These are phyloP conservation scores for Plecturocebus donacophilus DNA, from an alignment of 2,113 vertebrate genomes.

Conservation along the genomic window DNA sequence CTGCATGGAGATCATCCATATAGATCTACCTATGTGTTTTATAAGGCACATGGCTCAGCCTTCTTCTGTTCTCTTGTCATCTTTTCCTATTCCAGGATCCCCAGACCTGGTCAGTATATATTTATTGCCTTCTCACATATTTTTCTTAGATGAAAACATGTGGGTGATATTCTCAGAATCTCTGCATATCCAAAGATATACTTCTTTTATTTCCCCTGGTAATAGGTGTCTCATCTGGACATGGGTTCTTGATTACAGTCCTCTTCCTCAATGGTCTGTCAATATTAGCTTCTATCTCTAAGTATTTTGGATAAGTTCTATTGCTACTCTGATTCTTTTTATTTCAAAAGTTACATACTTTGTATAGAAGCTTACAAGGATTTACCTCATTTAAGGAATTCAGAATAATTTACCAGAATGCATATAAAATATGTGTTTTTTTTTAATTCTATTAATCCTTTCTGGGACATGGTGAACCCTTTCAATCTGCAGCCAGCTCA, in stretches of 20 bases:
- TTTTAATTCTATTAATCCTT: constrained; percentile 10
- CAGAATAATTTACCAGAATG: constrained; percentile 13
- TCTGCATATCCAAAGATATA: background rate
- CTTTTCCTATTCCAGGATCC: background rate
- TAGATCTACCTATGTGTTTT: background rate
- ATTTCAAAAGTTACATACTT: background rate
- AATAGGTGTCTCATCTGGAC: background rate
- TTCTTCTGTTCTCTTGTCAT: background rate
- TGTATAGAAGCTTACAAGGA: constrained; percentile 10
- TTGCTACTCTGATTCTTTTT: background rate
- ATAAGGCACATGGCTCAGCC: background rate
- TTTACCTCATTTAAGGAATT: constrained; percentile 46
- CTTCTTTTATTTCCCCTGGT: background rate
- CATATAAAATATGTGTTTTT: background rate
- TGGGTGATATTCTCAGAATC: background rate
- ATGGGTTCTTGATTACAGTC: background rate
- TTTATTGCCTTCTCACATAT: background rate
- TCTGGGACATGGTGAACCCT: background rate
- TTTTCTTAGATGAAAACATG: background rate
- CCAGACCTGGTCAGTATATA: background rate
- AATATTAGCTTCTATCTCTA: background rate
- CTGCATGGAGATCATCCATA: background rate
- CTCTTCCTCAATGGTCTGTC: background rate
- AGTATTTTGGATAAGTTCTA: background rate
- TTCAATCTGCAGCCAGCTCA: constrained; percentile 50